Evolutionary conservation across 2,888 invertebrate species (phyloP).

Genomic region (Eilema depressum): DNA sequence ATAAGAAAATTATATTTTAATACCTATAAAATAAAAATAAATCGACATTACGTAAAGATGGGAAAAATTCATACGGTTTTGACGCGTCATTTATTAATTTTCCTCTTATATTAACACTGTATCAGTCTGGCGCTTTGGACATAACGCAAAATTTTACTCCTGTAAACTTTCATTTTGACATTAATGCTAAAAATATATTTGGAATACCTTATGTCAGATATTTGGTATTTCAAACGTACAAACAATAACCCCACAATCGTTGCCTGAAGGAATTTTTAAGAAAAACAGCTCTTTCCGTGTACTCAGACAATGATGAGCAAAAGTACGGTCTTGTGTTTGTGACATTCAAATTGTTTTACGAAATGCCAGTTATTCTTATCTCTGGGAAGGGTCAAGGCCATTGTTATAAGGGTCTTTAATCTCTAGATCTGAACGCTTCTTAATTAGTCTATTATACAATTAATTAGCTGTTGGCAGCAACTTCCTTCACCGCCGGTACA

Average conservation of each 20-base stretch:
- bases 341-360: conserved; percentile 22
- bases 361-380: conserved; percentile 28
- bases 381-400: conserved; percentile 39
- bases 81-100: no score
- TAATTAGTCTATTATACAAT: conserved; percentile 6
- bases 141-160: no score
- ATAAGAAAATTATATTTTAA: no score
- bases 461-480: neutral
- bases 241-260: neutral
- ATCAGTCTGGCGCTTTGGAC: no score
- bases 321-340: conserved; percentile 21
- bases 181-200: no score
- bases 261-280: neutral
- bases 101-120: no score
- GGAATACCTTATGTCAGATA: neutral
- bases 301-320: conserved; percentile 3
- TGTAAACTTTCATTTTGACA: no score
- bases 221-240: neutral
- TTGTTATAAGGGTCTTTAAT: neutral
- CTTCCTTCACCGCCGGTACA: neutral
- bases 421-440: neutral
- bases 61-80: no score
- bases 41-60: no score
- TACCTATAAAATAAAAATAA: no score
- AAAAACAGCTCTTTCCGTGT: conserved; percentile 8